A percentile compares a stretch with the other conserved stretches of the same genome.
These are phyloP conservation scores for Tupiocoris notatus DNA, from an alignment of 2,888 invertebrate genomes.

Conservation along the genomic window DNA sequence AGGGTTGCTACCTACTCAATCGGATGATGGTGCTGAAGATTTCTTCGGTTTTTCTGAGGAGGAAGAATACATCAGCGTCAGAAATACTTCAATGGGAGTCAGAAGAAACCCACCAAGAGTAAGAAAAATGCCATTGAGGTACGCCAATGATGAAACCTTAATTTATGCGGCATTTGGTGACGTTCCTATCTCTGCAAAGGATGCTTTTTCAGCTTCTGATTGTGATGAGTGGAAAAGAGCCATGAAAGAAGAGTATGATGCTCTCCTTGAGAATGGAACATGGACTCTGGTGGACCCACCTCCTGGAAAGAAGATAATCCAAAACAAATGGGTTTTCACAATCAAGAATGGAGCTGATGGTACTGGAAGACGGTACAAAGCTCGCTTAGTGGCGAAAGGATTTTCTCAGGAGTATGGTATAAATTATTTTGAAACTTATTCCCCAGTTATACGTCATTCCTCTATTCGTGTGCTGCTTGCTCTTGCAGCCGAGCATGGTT, in stretches of 20 bases:
- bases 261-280: conserved; percentile 39
- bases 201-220: conserved; percentile 4
- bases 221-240: conserved; percentile 47
- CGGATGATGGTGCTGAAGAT: no score
- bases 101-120: background rate
- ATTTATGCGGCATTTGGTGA: background rate
- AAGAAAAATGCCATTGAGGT: background rate
- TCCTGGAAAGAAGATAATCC: conserved; percentile 5
- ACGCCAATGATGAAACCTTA: background rate
- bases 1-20: no score
- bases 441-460: conserved; percentile 6
- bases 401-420: conserved; percentile 5
- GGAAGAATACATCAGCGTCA: no score
- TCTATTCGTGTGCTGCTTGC: conserved; percentile 41
- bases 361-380: background rate
- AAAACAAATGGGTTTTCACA: conserved; percentile 40
- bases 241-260: conserved; percentile 49
- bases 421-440: conserved; percentile 16
- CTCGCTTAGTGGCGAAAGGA: conserved; percentile 13
- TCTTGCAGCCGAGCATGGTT: conserved; percentile 48
- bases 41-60: no score
- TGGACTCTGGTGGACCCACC: conserved; percentile 36
- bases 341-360: conserved; percentile 49
- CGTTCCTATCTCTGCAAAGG: background rate
- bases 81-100: no score